These are phyloP conservation scores for Entomobrya multifasciata DNA, from an alignment of 2,888 invertebrate genomes.

Conservation along the genomic window DNA sequence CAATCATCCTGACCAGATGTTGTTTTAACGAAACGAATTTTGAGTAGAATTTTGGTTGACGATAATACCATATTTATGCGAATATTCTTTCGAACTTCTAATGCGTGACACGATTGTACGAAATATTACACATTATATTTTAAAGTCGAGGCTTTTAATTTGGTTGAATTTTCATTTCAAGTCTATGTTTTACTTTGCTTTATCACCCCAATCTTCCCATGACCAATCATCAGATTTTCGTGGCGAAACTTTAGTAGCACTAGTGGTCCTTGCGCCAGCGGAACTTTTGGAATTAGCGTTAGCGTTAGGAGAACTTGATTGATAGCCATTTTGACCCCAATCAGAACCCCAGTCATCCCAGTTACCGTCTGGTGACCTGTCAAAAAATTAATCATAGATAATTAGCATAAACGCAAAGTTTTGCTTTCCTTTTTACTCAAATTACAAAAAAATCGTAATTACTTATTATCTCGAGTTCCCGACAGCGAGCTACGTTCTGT, in stretches of 20 bases:
- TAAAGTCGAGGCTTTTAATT: not conserved
- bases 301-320: constrained; percentile 61
- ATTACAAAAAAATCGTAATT: not conserved
- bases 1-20: too few species aligned
- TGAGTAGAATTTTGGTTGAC: not conserved
- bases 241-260: constrained; percentile 60
- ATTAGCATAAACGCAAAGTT: not conserved
- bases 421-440: not conserved
- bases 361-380: constrained; percentile 64
- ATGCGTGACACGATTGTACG: not conserved
- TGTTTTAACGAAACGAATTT: too few species aligned
- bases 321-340: constrained; percentile 72
- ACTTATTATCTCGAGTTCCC: constrained; percentile 57
- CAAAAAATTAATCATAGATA: not conserved
- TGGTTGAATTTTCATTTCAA: constrained; percentile 23
- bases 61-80: constrained; percentile 2
- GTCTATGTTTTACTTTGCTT: constrained; percentile 63
- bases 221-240: constrained; percentile 78
- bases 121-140: not conserved
- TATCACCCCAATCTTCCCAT: constrained; percentile 77
- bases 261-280: constrained; percentile 14
- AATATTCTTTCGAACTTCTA: not conserved
- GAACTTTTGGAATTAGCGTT: constrained; percentile 49
- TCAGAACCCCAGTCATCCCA: constrained; percentile 78
- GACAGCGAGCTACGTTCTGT: constrained; percentile 74